These are phyloP conservation scores for Macrosiphum euphorbiae DNA, from an alignment of 2,888 invertebrate genomes.

Conservation along the genomic window DNA sequence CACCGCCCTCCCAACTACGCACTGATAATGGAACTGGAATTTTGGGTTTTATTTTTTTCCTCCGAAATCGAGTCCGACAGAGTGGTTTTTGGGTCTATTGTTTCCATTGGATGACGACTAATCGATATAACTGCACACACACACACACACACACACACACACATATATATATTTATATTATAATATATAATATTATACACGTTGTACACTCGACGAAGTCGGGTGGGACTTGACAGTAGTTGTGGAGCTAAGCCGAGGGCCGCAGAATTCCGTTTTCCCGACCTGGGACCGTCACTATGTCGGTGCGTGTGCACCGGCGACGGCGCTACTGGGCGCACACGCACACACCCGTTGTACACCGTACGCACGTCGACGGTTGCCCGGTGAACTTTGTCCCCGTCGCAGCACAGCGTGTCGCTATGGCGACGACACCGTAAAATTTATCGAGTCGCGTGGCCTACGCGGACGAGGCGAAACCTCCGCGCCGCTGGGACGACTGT, in stretches of 20 bases:
- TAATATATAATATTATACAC: neutral
- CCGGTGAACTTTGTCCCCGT: slow-evolving; percentile 56
- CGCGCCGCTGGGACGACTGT: neutral
- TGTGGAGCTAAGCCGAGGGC: neutral
- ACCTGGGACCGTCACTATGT: neutral
- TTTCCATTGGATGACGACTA: slow-evolving; percentile 33
- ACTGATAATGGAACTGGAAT: neutral
- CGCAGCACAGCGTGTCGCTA: slow-evolving; percentile 32
- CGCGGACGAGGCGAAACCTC: neutral
- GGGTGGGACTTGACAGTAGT: neutral
- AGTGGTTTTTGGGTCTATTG: slow-evolving; percentile 9
- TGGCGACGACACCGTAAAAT: slow-evolving; percentile 46
- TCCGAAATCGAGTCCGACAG: neutral
- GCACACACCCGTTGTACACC: slow-evolving; percentile 3
- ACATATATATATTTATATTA: no score
- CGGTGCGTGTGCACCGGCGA: neutral
- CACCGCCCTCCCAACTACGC: neutral
- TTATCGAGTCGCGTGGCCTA: slow-evolving; percentile 33
- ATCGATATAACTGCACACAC: slow-evolving; percentile 29
- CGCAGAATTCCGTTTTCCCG: neutral
- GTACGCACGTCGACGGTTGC: neutral
- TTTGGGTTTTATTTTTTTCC: neutral
- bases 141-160: neutral
- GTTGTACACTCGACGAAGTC: neutral
- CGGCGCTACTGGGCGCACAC: neutral